A percentile compares a stretch with the other conserved stretches of the same genome.
Conservation (phyloP, 2,797 vertebrate species). For the Anolis apletophallus region DNA sequence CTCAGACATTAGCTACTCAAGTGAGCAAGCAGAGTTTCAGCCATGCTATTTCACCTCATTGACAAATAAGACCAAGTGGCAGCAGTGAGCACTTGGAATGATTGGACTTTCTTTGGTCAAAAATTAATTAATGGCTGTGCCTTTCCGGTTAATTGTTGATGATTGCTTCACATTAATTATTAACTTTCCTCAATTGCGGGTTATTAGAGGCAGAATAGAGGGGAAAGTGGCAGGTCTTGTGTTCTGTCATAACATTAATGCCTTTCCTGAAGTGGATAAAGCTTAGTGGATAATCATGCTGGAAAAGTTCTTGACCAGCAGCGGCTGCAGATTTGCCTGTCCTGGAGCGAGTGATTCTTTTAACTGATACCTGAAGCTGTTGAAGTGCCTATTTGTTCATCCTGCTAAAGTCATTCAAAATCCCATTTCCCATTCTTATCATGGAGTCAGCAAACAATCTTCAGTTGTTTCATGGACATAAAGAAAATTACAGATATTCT, state of each 20-base stretch:
- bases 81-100: not conserved
- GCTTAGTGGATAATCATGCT: not conserved
- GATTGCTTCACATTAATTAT: constrained; percentile 87
- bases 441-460: not conserved
- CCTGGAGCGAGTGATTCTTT: not conserved
- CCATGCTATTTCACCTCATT: constrained; percentile 11
- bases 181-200: constrained; percentile 77
- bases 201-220: constrained; percentile 68
- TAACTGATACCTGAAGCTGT: not conserved
- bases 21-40: not conserved
- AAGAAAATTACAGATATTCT: too few species aligned
- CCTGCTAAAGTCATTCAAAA: not conserved
- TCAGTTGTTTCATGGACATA: not conserved
- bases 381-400: not conserved
- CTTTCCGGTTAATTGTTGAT: constrained; percentile 84
- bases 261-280: not conserved
- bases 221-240: constrained; percentile 30
- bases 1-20: constrained; percentile 1
- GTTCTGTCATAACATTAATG: not conserved
- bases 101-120: constrained; percentile 61
- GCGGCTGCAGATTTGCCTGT: not conserved
- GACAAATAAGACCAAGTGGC: constrained; percentile 16
- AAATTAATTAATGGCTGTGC: constrained; percentile 85
- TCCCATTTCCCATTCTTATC: not conserved
- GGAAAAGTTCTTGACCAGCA: not conserved